Base-by-base conservation (phyloP, 2,888 invertebrate genomes). In the Leucophora obtusa region DNA sequence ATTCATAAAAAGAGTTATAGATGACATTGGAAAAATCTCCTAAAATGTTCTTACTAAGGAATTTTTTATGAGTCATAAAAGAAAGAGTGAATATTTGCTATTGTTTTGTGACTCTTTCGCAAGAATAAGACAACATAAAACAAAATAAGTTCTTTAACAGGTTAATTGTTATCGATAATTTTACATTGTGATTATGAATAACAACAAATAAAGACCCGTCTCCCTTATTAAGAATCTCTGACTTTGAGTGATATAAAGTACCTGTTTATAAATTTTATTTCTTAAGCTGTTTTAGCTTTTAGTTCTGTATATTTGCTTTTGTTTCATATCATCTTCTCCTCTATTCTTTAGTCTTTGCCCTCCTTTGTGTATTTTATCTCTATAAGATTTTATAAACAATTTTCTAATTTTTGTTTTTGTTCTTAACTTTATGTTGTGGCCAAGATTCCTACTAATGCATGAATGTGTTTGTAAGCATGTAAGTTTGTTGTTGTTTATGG, bases 401-500 rank as follows among this genome's bases (percentile, higher is more conserved):
- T 47, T 47, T 47, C 43, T 47, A 47, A 47, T 47, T 3, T 47
- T 47, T 47, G 15, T 47, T 47, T 47, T 35, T 35, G 43, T 60
- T 60, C 60, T 60, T 14, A 47, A 50, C 62, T 50, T 24, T 24
- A 50, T 8, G 24, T 50, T 47, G 43, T 47, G n/a, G 43, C 62
- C 24, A 47, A 62, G 47, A 62, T 50, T 62, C 50, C 43, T 11
- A 38, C 10, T 14, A 14, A 4, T 47, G 43, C 6, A 38, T 38
- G 50, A 60, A 7, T 59, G 18, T 17, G 24, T 50, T n/a, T 47
- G 24, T 21, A 11, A n/a, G 14, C 18, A 43, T 14, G 9, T 38
- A 43, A 9, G 14, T 59, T 17, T 18, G 10, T 59, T 58, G 24
- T 38, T 58, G 71, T 73, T 73, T 43, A 69, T 69, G 69, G 58